Percentiles rank a stretch among this genome's conserved stretches.
Conservation (phyloP, 2,113 vertebrate species). For the Danionella cerebrum region DNA sequence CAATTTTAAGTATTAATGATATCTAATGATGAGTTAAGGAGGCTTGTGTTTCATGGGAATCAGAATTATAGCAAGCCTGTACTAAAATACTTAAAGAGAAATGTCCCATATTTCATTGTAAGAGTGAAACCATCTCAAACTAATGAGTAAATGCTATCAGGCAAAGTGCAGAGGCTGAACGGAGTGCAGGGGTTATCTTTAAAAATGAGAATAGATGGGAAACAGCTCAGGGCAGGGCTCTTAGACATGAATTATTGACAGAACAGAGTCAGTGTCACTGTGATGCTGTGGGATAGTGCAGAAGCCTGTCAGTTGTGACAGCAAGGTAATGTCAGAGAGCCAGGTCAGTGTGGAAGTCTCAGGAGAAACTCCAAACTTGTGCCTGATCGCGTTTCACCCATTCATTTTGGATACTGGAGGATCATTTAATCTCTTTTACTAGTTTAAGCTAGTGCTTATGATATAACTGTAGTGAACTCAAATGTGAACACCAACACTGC, state of each 20-base stretch:
- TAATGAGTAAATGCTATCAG: background rate
- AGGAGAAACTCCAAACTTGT: background rate
- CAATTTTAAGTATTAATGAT: no score
- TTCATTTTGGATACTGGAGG: background rate
- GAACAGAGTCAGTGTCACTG: constrained; percentile 25
- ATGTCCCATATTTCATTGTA: background rate
- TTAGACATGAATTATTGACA: constrained; percentile 32
- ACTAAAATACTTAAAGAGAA: background rate
- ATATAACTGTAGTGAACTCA: no score
- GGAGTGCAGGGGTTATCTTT: background rate
- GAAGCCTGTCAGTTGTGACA: constrained; percentile 44
- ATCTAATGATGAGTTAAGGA: no score
- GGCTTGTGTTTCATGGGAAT: no score
- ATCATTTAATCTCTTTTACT: background rate
- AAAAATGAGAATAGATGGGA: background rate
- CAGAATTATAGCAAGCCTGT: no score
- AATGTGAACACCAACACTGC: no score
- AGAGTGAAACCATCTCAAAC: background rate
- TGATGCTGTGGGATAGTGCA: constrained; percentile 31
- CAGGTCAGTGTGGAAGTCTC: background rate
- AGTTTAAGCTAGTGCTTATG: background rate
- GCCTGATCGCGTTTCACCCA: background rate
- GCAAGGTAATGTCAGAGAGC: constrained; percentile 16
- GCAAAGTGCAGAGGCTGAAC: background rate
- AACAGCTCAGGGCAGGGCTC: constrained; percentile 1